A percentile compares a stretch with the other conserved stretches of the same genome.
Conservation (phyloP, 2,797 vertebrate species). For the Alfaro cultratus region DNA sequence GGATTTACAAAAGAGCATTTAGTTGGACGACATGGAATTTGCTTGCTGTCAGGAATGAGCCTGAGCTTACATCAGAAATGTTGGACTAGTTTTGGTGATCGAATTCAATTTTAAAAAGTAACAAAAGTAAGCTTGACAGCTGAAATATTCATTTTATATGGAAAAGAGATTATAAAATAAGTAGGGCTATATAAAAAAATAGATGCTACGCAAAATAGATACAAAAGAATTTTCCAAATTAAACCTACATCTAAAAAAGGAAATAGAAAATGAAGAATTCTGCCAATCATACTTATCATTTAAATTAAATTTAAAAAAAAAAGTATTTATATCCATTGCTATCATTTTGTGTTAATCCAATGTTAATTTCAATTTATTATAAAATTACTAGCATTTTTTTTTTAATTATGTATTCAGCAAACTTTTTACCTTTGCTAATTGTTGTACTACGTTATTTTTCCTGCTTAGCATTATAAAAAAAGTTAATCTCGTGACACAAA, state of each 20-base stretch:
- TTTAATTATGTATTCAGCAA: background rate
- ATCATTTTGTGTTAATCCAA: background rate
- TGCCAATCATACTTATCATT: background rate
- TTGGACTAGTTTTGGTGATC: background rate
- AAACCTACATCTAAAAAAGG: background rate
- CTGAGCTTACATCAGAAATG: background rate
- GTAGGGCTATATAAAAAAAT: background rate
- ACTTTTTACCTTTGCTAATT: background rate
- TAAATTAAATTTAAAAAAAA: background rate
- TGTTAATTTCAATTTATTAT: background rate
- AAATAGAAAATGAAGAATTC: background rate
- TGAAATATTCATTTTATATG: background rate
- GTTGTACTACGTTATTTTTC: background rate
- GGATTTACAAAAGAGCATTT: background rate
- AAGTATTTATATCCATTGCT: background rate
- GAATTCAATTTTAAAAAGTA: background rate
- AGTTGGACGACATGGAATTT: background rate
- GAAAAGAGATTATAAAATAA: background rate
- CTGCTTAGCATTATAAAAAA: background rate
- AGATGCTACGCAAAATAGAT: background rate
- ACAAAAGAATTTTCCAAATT: background rate
- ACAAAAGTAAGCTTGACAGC: background rate
- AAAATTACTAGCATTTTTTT: too few species aligned
- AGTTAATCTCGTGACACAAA: background rate
- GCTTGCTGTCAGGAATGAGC: background rate